Evolutionary conservation across 2,797 vertebrate species (phyloP).

Genomic region (Phalanger gymnotis): DNA sequence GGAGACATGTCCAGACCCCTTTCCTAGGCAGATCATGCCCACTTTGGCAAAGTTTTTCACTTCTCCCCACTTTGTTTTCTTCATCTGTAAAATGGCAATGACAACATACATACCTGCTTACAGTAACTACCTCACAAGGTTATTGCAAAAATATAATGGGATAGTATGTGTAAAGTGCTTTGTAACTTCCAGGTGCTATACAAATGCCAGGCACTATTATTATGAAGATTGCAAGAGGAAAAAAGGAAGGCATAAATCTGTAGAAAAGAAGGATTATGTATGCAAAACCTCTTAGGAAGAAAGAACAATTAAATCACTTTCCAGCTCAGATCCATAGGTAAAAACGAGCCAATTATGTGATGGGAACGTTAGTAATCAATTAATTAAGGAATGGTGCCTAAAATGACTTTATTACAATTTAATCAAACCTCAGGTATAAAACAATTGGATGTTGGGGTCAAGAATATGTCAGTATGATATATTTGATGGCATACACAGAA

Average conservation of each 20-base stretch:
- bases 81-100: not conserved
- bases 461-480: not conserved
- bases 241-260: constrained; percentile 35
- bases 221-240: constrained; percentile 18
- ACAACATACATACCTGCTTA: not conserved
- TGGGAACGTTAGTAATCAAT: constrained; percentile 20
- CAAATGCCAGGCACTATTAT: not conserved
- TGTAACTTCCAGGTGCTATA: not conserved
- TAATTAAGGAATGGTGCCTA: constrained; percentile 23
- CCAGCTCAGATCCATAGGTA: constrained; percentile 5
- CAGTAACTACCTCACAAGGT: not conserved
- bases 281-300: not conserved
- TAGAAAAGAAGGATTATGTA: not conserved
- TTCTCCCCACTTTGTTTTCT: not conserved
- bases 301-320: constrained; percentile 9
- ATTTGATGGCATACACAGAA: constrained; percentile 36
- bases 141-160: not conserved
- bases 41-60: not conserved
- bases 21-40: not conserved
- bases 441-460: constrained; percentile 15
- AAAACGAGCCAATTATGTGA: constrained; percentile 20
- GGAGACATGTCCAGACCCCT: not conserved
- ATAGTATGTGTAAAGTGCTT: not conserved
- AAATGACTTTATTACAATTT: constrained; percentile 10
- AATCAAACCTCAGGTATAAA: constrained; percentile 16